Conservation (phyloP, 1,140 invertebrate genomes). For the Pachypsylla venusta region DNA sequence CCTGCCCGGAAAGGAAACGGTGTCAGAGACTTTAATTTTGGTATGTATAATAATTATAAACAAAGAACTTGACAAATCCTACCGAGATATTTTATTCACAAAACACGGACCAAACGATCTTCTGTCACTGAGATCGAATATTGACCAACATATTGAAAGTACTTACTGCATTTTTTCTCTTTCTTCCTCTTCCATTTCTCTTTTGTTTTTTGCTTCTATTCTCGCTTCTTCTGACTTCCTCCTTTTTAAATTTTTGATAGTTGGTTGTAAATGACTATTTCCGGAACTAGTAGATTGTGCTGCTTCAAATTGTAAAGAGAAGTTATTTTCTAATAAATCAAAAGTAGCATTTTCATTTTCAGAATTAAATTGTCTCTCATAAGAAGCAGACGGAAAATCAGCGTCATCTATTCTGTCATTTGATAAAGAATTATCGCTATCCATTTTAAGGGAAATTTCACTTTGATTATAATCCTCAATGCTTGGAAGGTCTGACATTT, state of each 20-base stretch:
- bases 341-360: conserved; percentile 1
- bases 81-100: no score
- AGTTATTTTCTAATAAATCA: neutral
- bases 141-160: no score
- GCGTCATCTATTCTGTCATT: neutral
- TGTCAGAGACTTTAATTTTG: no score
- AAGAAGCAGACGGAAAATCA: neutral
- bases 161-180: conserved; percentile 29
- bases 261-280: no score
- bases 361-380: neutral
- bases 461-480: neutral
- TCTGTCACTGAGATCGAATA: no score
- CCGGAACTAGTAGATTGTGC: no score
- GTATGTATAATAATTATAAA: no score
- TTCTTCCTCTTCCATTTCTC: conserved; percentile 27
- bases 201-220: conserved; percentile 24
- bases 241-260: neutral
- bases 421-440: neutral
- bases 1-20: no score
- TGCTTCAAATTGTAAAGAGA: neutral
- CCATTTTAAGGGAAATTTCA: neutral
- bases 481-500: neutral
- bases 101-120: no score
- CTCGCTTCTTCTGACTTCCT: conserved; percentile 19
- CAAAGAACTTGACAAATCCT: no score